Base-by-base conservation (phyloP, 2,888 invertebrate genomes). In the Slavum lentiscoides region DNA sequence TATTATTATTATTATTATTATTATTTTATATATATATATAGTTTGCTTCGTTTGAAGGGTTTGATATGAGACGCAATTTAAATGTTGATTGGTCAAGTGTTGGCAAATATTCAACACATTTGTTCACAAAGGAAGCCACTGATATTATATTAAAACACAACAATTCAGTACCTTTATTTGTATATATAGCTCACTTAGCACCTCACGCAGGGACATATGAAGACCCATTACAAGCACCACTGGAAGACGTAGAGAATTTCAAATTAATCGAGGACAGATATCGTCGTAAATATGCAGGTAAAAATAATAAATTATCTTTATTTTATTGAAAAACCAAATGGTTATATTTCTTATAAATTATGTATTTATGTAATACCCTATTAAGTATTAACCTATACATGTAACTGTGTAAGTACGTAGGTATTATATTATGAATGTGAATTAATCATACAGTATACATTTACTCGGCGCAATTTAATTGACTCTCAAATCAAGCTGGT, bases 171-270 rank as follows among this genome's bases (percentile, higher is more conserved):
- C 92, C 93, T 0, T 87, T 92, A 86, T 92, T 92, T 85, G 87
- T 93, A 84, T 92, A 92, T 85, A 85, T 93, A 74, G 89, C 92
- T 0, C 91, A 92, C 85, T 86, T 90, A 76, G 92, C 92, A 0
- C 91, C 91, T 0, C 92, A 93, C 85, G 88, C 90, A 37, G 92
- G 90, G 0, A 91, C 91, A 84, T 86, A 86, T 8, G 87, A 89
- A 81, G 87, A 89, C 77, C 90, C 91, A 1, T 86, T 93, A 37
- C 92, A 94, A 87, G 94, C 93, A 0, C 93, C 93, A 0, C 88
- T 89, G 83, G 90, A 91, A 82, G 91, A 91, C 85, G 88, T 93
- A 5, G 88, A 90, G 0, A 91, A 90, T 85, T 93, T 93, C 85
- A 84, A 87, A 0, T 88, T 92, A 84, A 93, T 94, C 58, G 85